These are phyloP conservation scores for Corythornis vintsioides DNA, from an alignment of 2,113 vertebrate genomes.

Conservation along the genomic window DNA sequence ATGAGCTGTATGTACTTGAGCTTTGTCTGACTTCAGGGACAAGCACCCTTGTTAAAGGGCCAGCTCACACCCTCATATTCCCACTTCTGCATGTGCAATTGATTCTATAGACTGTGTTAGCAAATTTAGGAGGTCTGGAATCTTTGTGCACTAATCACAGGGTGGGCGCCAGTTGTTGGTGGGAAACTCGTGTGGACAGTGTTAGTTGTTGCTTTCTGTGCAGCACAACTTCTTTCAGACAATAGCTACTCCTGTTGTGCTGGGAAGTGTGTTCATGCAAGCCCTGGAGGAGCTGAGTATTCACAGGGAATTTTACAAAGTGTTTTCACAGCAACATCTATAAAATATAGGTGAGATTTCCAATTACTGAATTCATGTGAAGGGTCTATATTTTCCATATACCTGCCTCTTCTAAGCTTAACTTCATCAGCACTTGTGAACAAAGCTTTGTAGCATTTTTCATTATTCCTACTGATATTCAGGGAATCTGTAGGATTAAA, in stretches of 20 bases:
- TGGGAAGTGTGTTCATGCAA: background rate
- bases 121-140: constrained; percentile 4
- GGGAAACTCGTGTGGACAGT: background rate
- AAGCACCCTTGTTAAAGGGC: background rate
- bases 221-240: background rate
- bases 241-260: background rate
- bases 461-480: background rate
- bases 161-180: background rate
- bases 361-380: background rate
- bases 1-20: background rate
- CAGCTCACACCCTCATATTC: background rate
- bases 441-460: background rate
- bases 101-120: background rate
- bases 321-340: background rate
- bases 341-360: background rate
- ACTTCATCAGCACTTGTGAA: background rate
- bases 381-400: background rate
- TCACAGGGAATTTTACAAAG: background rate
- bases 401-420: background rate
- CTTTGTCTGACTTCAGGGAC: background rate
- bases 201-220: background rate
- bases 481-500: background rate
- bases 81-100: background rate
- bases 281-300: background rate
- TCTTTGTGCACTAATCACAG: background rate